phyloP scores from a whole-genome alignment of 2,797 vertebrate genomes.

The Lemur catta region DNA sequence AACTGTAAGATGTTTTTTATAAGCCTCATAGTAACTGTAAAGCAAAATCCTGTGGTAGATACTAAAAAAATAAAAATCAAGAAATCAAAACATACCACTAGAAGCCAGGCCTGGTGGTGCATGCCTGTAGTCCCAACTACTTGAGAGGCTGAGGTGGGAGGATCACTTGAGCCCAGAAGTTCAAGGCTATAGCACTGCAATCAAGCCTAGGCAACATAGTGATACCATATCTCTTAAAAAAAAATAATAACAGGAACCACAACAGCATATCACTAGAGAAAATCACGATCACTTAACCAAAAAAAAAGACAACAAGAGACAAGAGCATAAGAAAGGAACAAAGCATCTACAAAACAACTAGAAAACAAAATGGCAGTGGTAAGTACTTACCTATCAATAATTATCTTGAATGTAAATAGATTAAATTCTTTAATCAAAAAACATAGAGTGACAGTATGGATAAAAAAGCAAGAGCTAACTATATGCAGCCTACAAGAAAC shows the following conservation, averaged over 20 bases:
- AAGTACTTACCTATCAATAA: neutral
- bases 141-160: neutral
- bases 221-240: neutral
- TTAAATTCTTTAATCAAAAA: neutral
- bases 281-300: neutral
- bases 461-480: neutral
- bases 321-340: neutral
- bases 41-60: neutral
- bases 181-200: neutral
- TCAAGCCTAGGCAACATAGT: neutral
- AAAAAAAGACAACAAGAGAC: neutral
- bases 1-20: neutral
- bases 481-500: neutral
- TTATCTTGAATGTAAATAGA: neutral
- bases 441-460: neutral
- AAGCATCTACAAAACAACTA: neutral
- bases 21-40: neutral
- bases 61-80: neutral
- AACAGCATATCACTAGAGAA: neutral
- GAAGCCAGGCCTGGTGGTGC: neutral
- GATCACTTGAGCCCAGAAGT: neutral
- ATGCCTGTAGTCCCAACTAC: neutral
- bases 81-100: neutral
- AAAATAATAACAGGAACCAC: neutral
- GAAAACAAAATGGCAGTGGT: neutral